phyloP scores from a whole-genome alignment of 2,888 invertebrate genomes.

The Dendrolimus pini region DNA sequence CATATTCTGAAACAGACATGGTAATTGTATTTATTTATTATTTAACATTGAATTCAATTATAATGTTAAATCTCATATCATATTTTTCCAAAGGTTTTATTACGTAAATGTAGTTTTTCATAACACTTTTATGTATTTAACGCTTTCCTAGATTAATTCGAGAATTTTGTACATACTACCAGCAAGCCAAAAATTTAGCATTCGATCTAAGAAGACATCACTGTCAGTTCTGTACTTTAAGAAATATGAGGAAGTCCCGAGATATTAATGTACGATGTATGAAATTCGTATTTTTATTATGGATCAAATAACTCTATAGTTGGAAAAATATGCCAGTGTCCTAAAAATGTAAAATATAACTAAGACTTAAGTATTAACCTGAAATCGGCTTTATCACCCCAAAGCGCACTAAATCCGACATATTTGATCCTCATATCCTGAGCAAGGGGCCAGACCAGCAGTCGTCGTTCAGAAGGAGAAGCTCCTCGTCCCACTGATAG shows the following conservation, averaged over 20 bases:
- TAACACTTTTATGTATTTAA: no score
- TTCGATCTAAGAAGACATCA: no score
- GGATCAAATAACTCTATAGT: no score
- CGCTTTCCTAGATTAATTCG: no score
- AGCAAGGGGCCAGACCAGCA: slow-evolving; percentile 79
- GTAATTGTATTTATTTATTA: not conserved
- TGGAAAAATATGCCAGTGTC: no score
- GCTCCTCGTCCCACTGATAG: slow-evolving; percentile 77
- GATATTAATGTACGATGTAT: no score
- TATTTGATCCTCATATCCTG: slow-evolving; percentile 76
- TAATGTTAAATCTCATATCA: not conserved
- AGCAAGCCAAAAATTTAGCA: no score
- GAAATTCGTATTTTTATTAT: no score
- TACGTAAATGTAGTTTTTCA: not conserved
- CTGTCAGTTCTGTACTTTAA: no score
- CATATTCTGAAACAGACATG: slow-evolving; percentile 71
- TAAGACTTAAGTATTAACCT: slow-evolving; percentile 48
- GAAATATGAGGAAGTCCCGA: no score
- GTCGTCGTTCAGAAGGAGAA: slow-evolving; percentile 68
- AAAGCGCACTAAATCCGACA: slow-evolving; percentile 79
- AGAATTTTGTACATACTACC: no score
- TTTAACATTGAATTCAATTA: not conserved
- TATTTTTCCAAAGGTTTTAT: not conserved
- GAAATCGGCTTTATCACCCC: slow-evolving; percentile 80
- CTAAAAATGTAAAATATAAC: no score